These are phyloP conservation scores for Hemaris fuciformis DNA, from an alignment of 2,888 invertebrate genomes.

Conservation along the genomic window DNA sequence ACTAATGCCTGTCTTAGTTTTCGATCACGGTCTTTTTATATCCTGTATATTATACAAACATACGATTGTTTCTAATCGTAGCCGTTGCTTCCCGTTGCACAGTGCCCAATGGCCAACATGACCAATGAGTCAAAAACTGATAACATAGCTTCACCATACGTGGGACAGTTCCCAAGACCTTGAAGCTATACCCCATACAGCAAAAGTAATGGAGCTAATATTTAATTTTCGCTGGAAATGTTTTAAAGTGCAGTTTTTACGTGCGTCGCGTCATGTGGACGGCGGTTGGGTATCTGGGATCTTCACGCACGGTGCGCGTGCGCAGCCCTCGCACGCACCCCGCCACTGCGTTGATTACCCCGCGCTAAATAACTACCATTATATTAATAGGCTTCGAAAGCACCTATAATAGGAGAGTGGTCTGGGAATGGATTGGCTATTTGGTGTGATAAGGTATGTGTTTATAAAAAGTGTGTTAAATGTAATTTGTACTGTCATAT, in stretches of 20 bases:
- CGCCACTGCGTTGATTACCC: constrained; percentile 38
- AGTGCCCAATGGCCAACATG: too few relatives aligned
- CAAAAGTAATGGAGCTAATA: constrained; percentile 3
- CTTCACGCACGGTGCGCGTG: constrained; percentile 64
- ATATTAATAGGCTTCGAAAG: constrained; percentile 9
- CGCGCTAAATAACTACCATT: constrained; percentile 40
- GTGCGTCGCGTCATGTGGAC: constrained; percentile 61
- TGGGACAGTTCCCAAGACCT: too few relatives aligned
- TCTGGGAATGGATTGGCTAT: not conserved
- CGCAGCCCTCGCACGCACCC: constrained; percentile 42
- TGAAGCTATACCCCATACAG: not conserved
- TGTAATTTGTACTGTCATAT: too few relatives aligned
- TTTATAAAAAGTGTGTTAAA: too few relatives aligned
- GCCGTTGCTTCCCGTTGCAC: too few relatives aligned
- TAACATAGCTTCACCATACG: too few relatives aligned
- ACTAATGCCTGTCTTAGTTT: too few relatives aligned
- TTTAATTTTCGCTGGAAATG: constrained; percentile 11
- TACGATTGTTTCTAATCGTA: too few relatives aligned
- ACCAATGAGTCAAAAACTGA: too few relatives aligned
- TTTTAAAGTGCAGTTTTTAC: constrained; percentile 6
- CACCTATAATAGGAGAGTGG: not conserved
- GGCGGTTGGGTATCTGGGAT: constrained; percentile 68
- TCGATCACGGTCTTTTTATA: too few relatives aligned
- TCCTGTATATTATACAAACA: too few relatives aligned
- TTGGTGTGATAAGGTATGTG: not conserved